A percentile compares a stretch with the other conserved stretches of the same genome.
Evolutionary conservation across 2,113 vertebrate species (phyloP).

Genomic region (Chlorodrepanis virens): DNA sequence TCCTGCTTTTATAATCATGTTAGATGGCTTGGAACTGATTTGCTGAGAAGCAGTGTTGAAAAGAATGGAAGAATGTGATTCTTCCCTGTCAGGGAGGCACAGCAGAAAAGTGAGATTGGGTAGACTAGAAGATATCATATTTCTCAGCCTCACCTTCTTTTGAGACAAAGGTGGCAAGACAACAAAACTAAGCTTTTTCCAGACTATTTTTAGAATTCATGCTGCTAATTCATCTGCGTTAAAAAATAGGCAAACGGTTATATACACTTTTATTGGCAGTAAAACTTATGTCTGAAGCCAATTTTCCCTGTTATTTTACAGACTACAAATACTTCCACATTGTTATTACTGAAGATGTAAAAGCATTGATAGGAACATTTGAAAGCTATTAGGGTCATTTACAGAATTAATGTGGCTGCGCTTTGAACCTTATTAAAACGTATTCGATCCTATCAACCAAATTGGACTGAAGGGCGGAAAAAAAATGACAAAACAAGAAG

Average conservation of each 20-base stretch:
- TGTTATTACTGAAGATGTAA: slow-evolving; percentile 36
- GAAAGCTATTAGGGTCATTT: slow-evolving; percentile 54
- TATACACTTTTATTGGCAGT: slow-evolving; percentile 36
- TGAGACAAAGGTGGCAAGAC: slow-evolving; percentile 13
- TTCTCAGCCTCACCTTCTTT: background rate
- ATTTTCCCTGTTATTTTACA: slow-evolving; percentile 58
- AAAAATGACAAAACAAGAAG: background rate
- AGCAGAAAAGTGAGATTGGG: background rate
- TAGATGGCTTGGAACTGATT: background rate
- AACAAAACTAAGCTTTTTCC: background rate
- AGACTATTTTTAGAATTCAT: background rate
- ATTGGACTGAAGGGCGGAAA: background rate
- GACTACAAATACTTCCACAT: slow-evolving; percentile 59
- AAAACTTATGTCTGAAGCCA: slow-evolving; percentile 38
- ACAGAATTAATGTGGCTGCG: slow-evolving; percentile 31
- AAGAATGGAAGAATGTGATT: background rate
- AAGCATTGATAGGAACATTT: slow-evolving; percentile 53
- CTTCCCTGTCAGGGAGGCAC: background rate
- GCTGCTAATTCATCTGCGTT: background rate
- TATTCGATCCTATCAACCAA: background rate
- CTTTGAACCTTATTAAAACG: slow-evolving; percentile 52
- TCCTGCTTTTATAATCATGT: background rate
- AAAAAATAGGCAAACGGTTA: slow-evolving; percentile 3
- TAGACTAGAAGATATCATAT: background rate
- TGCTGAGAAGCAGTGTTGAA: background rate